Evolutionary conservation across 2,113 vertebrate genomes (phyloP).

Genomic region (Vicugna pacos): DNA sequence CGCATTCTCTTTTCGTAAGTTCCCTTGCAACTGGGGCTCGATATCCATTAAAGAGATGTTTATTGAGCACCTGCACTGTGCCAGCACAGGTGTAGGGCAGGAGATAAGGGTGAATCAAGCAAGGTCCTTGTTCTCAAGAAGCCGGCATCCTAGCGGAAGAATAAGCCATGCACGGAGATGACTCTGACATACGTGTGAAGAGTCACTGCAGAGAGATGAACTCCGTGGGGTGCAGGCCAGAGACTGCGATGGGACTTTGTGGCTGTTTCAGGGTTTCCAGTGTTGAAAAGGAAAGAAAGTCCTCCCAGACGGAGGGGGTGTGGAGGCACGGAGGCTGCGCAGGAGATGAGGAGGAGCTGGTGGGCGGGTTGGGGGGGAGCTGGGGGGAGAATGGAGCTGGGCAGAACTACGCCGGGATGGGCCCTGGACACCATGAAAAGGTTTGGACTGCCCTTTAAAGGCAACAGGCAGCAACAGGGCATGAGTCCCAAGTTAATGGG

Average conservation of each 20-base stretch:
- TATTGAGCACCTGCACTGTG: neutral
- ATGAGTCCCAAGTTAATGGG: neutral
- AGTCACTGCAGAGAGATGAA: neutral
- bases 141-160: neutral
- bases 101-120: neutral
- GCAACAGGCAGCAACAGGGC: neutral
- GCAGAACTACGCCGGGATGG: neutral
- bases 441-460: neutral
- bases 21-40: neutral
- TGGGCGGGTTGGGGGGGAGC: too few relatives aligned
- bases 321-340: neutral
- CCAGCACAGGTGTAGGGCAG: neutral
- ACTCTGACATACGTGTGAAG: accelerated
- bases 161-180: neutral
- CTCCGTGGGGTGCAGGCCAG: neutral
- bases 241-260: neutral
- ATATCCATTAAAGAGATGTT: neutral
- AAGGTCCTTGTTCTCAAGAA: neutral
- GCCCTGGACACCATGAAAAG: neutral
- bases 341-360: neutral
- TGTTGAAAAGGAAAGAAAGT: neutral
- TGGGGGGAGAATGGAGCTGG: neutral
- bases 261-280: neutral
- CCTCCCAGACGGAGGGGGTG: neutral
- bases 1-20: neutral